Percentiles rank a stretch among this genome's conserved stretches.
Conservation (phyloP, 2,888 invertebrate species). For the Trichopria drosophilae region DNA sequence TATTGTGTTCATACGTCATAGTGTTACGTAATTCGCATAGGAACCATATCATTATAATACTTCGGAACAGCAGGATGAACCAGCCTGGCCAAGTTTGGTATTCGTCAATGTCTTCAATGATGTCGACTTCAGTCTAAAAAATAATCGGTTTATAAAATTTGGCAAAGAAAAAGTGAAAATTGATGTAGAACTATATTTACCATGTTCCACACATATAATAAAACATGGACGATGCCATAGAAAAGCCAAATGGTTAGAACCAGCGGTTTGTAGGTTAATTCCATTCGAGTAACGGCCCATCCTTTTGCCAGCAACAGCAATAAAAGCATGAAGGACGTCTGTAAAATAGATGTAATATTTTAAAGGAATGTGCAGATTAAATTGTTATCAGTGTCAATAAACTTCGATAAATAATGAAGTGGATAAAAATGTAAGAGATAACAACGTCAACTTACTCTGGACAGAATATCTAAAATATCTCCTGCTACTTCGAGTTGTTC, state of each 20-base stretch:
- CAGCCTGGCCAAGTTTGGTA: conserved; percentile 98
- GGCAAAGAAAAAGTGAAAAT: conserved; percentile 14
- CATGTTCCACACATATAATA: conserved; percentile 95
- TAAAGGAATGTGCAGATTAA: not conserved
- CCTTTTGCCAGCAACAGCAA: conserved; percentile 92
- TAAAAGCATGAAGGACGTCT: conserved; percentile 93
- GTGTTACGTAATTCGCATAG: conserved; percentile 75
- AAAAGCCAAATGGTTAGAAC: conserved; percentile 88
- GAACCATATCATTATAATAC: conserved; percentile 88
- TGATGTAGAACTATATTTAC: conserved; percentile 64
- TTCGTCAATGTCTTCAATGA: conserved; percentile 93
- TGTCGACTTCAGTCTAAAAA: conserved; percentile 89
- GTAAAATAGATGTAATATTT: conserved; percentile 40
- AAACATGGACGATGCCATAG: conserved; percentile 87
- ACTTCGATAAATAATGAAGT: conserved; percentile 7
- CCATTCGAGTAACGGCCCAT: conserved; percentile 91
- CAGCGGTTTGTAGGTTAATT: conserved; percentile 82
- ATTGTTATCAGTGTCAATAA: not conserved
- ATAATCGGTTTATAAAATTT: conserved; percentile 1
- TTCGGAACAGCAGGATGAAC: conserved; percentile 84
- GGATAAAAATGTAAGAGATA: conserved; percentile 7
- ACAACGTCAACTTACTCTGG: conserved; percentile 68
- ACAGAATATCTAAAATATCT: conserved; percentile 88
- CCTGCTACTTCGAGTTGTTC: conserved; percentile 82
- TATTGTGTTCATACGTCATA: conserved; percentile 79